Base-by-base conservation (phyloP, 2,113 vertebrate genomes). In the Scolopax mira region DNA sequence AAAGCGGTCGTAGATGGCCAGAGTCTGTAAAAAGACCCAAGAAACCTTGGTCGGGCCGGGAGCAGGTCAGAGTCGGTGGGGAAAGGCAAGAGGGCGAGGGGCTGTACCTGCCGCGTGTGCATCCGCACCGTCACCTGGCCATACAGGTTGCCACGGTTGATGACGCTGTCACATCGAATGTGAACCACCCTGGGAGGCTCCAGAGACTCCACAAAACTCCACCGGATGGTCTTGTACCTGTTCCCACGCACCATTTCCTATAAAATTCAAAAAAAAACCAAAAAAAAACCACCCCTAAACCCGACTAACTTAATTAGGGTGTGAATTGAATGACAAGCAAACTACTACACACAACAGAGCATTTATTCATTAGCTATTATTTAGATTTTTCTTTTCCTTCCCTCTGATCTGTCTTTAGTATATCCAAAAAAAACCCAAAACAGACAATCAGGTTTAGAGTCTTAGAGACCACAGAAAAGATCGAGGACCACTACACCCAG, bases 1-100 rank as follows among this genome's bases (percentile, higher is more conserved):
- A 74, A 99, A 99, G 37, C 99, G 99, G 95, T 99, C 99, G 8
- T 99, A 99, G 82, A 99, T 98, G 6, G 99, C 99, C 92, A 99
- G 92, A 23, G 88, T 98, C 99, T 99, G 82, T 3, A 31, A 17
- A 42, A 39, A 79, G 4, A 51, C 18, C 6, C 61, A 6, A 30
- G 74, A 79, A 58, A 25, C 4, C 4, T 1, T 3, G 0, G 11
- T 3, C 3, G 64, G 28, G 55, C 35, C 9, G 64, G 48, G 4
- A 55, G 39, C 10, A 21, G 28, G 31, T 0, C 5, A 64, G 64
- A 24, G 13, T 3, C 41, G 12, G 58, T 0, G 7, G 48, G 54
- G 57, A 28, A 17, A 15, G 0, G 6, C 6, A 6, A 41, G 46
- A 46, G 16, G 44, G 49, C 4, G 0, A 22, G 44, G 24, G 42